Base-by-base conservation (phyloP, 2,888 invertebrate species). In the Chelonus formosanus region DNA sequence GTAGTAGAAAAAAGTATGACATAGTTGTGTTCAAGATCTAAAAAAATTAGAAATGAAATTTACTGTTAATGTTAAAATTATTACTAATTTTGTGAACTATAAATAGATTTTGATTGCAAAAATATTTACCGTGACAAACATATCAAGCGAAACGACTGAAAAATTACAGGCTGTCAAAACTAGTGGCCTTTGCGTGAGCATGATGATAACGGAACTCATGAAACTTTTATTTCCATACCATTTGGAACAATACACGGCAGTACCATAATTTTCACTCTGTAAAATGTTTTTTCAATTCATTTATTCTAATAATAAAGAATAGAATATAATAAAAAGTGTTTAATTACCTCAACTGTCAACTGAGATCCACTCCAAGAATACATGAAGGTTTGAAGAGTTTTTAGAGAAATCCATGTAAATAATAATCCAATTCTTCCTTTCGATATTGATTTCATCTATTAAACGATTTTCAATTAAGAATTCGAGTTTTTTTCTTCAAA, bases 1-100 rank as follows among this genome's bases (percentile, higher is more conserved):
- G 61, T 8, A 70, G 48, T 10, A 70, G 34, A 48, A 68, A 68
- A 64, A 68, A 70, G 43, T 70, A 70, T n/a, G 68, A 70, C 50
- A 66, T 50, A 4, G 70, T 58, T 3, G 70, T 68, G 31, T 70
- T 70, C 3, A 60, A 5, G 7, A 70, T 47, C 70, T 70, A 62
- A 7, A 35, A 8, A 10, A 45, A 40, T n/a, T 7, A 60, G 53
- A 48, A 48, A 20, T 20, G 20, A 20, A 20, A 20, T 20, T 20
- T 20, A 20, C 20, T 20, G 20, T 20, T 20, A 20, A 20, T 20
- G 20, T 20, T 6, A 3, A 40, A 40, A 3, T 40, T 40, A 40
- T 40, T 6, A 2, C 8, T 5, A n/a, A 48, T 48, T 8, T 44
- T 8, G n/a, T 4, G 3, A 44, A 44, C n/a, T 44, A 20, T 20